These are phyloP conservation scores for Caerostris darwini DNA, from an alignment of 1,140 invertebrate species.

Conservation along the genomic window DNA sequence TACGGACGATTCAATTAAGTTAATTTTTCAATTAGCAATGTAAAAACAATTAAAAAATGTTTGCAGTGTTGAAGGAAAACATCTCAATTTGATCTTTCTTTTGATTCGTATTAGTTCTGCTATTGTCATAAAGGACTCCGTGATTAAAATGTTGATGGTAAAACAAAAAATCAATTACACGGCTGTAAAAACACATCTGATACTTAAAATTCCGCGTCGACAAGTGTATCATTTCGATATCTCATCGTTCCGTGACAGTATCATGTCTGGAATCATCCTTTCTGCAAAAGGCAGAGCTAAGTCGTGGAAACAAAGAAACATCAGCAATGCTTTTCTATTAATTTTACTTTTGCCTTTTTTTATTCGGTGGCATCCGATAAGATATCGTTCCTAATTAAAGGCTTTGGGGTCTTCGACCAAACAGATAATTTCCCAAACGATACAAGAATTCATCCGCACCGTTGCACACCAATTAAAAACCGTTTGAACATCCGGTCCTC, in stretches of 20 bases:
- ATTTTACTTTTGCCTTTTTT: background rate
- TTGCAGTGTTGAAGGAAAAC: too few relatives aligned
- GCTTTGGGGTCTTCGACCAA: background rate
- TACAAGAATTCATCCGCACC: background rate
- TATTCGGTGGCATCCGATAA: background rate
- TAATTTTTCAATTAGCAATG: too few relatives aligned
- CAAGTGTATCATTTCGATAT: background rate
- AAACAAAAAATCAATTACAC: background rate
- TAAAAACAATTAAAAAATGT: too few relatives aligned
- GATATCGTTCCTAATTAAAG: background rate
- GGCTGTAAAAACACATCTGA: background rate
- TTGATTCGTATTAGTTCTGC: too few relatives aligned
- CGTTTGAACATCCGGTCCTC: background rate
- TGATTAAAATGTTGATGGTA: background rate
- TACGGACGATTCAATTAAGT: too few relatives aligned
- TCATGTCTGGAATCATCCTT: background rate
- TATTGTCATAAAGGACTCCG: too few relatives aligned
- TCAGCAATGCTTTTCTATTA: background rate
- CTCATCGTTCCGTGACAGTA: background rate
- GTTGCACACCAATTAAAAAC: conserved; percentile 13
- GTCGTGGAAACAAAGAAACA: background rate
- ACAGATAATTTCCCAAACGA: background rate
- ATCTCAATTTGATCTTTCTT: too few relatives aligned
- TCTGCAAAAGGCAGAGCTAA: background rate
- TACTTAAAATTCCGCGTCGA: background rate